These are phyloP conservation scores for Cosmorhoe ocellata DNA, from an alignment of 2,888 invertebrate species.

Conservation along the genomic window DNA sequence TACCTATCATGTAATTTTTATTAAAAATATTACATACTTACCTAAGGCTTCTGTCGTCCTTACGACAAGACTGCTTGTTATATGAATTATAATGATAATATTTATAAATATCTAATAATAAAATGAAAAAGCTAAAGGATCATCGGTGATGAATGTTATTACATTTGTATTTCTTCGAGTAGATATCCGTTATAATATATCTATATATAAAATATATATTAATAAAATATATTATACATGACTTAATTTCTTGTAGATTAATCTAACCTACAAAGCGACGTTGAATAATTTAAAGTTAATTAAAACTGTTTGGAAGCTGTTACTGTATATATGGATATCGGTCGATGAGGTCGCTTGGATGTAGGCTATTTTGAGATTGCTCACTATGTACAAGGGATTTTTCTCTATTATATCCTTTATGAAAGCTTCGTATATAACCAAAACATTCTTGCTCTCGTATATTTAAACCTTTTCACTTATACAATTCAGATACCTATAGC, in stretches of 20 bases:
- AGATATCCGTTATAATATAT: not conserved
- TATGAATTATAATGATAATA: conserved; percentile 44
- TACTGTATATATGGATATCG: conserved; percentile 75
- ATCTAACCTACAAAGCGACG: conserved; percentile 15
- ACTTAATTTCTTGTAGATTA: conserved; percentile 14
- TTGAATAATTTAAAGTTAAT: conserved; percentile 28
- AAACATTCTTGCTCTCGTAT: conserved; percentile 59
- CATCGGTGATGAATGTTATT: conserved; percentile 11
- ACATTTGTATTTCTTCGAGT: conserved; percentile 7
- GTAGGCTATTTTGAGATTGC: conserved; percentile 76
- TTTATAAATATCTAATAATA: conserved; percentile 30
- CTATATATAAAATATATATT: too few relatives aligned
- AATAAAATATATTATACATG: not conserved
- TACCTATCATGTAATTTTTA: not conserved
- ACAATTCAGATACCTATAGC: conserved; percentile 70
- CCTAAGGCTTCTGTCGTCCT: conserved; percentile 37
- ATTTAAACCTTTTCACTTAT: conserved; percentile 64
- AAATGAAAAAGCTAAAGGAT: conserved; percentile 20
- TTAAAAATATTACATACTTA: conserved; percentile 5
- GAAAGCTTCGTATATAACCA: conserved; percentile 72
- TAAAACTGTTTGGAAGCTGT: conserved; percentile 60
- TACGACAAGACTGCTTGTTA: conserved; percentile 64
- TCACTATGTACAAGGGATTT: conserved; percentile 78
- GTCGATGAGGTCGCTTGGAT: conserved; percentile 70
- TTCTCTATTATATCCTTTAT: conserved; percentile 76